phyloP scores from a whole-genome alignment of 1,140 invertebrate genomes.

The Drosophila ficusphila region DNA sequence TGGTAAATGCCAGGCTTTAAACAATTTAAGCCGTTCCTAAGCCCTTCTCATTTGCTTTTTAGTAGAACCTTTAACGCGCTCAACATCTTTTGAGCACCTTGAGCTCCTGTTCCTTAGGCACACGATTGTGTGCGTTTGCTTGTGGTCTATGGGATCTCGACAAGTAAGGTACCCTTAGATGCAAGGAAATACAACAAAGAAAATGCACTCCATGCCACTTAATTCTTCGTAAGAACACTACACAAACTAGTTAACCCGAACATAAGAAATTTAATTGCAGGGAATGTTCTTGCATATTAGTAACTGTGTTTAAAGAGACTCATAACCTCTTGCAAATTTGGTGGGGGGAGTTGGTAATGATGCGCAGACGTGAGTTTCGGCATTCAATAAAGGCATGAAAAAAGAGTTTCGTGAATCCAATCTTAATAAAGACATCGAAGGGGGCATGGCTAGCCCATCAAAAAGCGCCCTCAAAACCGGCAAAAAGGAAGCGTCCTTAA shows the following conservation, averaged over 20 bases:
- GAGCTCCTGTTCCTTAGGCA: slow-evolving; percentile 33
- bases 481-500: slow-evolving; percentile 42
- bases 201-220: no score
- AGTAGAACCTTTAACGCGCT: slow-evolving; percentile 58
- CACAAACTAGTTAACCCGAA: no score
- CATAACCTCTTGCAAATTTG: slow-evolving; percentile 8
- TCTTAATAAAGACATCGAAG: no score
- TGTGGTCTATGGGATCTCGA: slow-evolving; percentile 29
- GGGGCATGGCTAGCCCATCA: neutral
- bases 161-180: slow-evolving; percentile 8
- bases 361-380: no score
- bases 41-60: slow-evolving; percentile 27
- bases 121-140: slow-evolving; percentile 10
- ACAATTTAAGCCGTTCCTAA: no score
- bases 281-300: no score
- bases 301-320: neutral
- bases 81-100: slow-evolving; percentile 41
- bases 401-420: no score
- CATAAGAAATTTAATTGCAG: no score
- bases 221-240: no score
- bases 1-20: no score
- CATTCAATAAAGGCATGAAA: no score
- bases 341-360: slow-evolving; percentile 48
- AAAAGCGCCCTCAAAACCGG: slow-evolving; percentile 1
- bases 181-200: slow-evolving; percentile 8